These are phyloP conservation scores for Chrysomallon squamiferum DNA, from an alignment of 1,140 invertebrate species.

Conservation along the genomic window DNA sequence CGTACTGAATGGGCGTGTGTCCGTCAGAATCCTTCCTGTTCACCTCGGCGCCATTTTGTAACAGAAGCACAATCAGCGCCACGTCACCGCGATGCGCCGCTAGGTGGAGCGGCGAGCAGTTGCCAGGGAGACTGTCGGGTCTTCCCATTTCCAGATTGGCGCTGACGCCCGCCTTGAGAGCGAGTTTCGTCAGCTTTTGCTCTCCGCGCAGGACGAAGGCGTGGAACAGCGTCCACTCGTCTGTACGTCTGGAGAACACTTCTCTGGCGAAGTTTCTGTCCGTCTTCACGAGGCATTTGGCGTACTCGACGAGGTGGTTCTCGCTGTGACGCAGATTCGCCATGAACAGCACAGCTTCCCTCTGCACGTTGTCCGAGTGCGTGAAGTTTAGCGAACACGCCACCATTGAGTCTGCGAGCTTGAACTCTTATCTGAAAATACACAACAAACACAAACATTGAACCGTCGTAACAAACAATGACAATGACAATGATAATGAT, in stretches of 20 bases:
- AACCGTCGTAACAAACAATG: no score
- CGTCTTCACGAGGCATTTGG: slow-evolving; percentile 40
- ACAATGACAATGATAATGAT: no score
- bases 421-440: no score
- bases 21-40: slow-evolving; percentile 28
- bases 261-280: slow-evolving; percentile 34
- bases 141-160: slow-evolving; percentile 48
- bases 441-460: no score
- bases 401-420: no score
- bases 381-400: no score
- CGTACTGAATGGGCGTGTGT: slow-evolving; percentile 47
- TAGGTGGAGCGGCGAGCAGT: slow-evolving; percentile 49
- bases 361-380: neutral
- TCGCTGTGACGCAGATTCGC: slow-evolving; percentile 44
- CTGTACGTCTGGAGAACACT: slow-evolving; percentile 43
- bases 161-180: slow-evolving; percentile 40
- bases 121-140: slow-evolving; percentile 45
- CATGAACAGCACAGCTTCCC: slow-evolving; percentile 40
- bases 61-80: slow-evolving; percentile 45
- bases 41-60: slow-evolving; percentile 37
- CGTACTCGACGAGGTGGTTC: slow-evolving; percentile 38
- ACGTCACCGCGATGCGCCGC: slow-evolving; percentile 55
- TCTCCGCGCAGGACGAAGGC: slow-evolving; percentile 51
- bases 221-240: slow-evolving; percentile 55
- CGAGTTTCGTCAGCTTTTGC: slow-evolving; percentile 48